Conservation (phyloP, 2,113 vertebrate species). For the Crotophaga sulcirostris region DNA sequence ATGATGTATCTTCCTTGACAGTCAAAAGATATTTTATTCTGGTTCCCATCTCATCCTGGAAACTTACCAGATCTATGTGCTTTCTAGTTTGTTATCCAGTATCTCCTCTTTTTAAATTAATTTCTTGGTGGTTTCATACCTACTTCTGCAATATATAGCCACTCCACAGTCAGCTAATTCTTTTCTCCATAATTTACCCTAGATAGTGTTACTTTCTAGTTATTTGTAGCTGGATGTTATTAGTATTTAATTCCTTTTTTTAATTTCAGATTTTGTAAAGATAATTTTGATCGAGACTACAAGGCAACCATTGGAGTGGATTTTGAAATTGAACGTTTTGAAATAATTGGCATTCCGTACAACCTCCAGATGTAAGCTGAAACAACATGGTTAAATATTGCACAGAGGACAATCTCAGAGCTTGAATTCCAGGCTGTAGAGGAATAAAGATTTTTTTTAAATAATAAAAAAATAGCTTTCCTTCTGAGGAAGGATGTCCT, state of each 20-base stretch:
- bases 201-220: not conserved
- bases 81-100: not conserved
- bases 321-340: slow-evolving; percentile 92
- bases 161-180: not conserved
- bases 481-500: not conserved
- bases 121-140: not conserved
- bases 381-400: not conserved
- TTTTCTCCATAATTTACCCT: not conserved
- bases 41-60: not conserved
- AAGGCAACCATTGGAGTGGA: slow-evolving; percentile 94
- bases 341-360: slow-evolving; percentile 85
- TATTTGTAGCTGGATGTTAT: not conserved
- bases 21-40: not conserved
- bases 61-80: not conserved
- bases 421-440: not conserved
- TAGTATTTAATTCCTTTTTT: not conserved
- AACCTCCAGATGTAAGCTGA: slow-evolving; percentile 89
- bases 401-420: not conserved
- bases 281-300: slow-evolving; percentile 86
- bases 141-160: not conserved
- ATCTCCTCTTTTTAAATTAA: not conserved
- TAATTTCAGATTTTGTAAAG: slow-evolving; percentile 86
- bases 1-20: not conserved
- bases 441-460: not conserved
- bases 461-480: not conserved